Percentiles rank a stretch among this genome's conserved stretches.
Evolutionary conservation across 64 coral and sea anemone species (phyloP).

Genomic region (Dendronephthya gigantea): DNA sequence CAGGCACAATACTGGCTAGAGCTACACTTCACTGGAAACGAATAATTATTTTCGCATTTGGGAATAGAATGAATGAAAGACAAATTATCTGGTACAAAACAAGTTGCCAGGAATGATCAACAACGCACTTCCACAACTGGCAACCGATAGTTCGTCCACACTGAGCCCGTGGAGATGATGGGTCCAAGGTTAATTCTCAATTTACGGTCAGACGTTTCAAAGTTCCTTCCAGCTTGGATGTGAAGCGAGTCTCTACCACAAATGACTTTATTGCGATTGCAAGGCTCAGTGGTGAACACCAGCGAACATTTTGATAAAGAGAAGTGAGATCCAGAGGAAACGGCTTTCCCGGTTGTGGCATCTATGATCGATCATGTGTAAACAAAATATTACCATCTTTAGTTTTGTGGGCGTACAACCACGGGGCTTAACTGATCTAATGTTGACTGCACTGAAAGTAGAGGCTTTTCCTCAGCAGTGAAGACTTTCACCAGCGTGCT

Average conservation of each 20-base stretch:
- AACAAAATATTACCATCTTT: too few relatives aligned
- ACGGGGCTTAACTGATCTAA: too few relatives aligned
- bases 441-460: too few relatives aligned
- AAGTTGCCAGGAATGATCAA: background rate
- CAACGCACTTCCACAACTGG: background rate
- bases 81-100: too few relatives aligned
- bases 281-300: conserved; percentile 40
- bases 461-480: too few relatives aligned
- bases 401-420: too few relatives aligned
- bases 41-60: too few relatives aligned
- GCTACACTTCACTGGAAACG: too few relatives aligned
- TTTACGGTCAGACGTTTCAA: conserved; percentile 51
- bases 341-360: background rate
- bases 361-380: background rate
- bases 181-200: background rate
- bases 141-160: background rate
- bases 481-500: too few relatives aligned
- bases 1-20: too few relatives aligned
- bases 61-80: too few relatives aligned
- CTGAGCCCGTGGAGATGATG: background rate
- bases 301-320: conserved; percentile 56
- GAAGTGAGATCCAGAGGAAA: conserved; percentile 36
- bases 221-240: background rate
- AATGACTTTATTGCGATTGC: conserved; percentile 29
- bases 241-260: conserved; percentile 30